Evolutionary conservation across 2,888 invertebrate species (phyloP).

Genomic region (Pomacea canaliculata): DNA sequence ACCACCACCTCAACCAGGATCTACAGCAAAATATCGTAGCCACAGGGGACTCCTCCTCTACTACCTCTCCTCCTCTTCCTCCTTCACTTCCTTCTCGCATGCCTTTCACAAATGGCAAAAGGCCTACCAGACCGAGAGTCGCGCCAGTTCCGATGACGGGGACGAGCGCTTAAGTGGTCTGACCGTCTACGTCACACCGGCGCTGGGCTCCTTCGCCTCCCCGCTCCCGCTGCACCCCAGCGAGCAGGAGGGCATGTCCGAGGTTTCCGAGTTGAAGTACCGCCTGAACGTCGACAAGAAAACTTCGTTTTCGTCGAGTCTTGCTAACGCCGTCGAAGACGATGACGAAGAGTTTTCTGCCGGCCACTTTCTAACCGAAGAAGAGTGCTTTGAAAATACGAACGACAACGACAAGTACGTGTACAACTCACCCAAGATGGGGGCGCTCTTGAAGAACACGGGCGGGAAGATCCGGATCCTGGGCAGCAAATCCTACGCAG

Average conservation of each 20-base stretch:
- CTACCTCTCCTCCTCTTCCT: not conserved
- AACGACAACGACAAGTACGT: too few relatives aligned
- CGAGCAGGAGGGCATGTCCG: not conserved
- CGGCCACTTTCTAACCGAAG: too few relatives aligned
- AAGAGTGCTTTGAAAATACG: too few relatives aligned
- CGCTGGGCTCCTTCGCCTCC: not conserved
- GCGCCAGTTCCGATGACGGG: not conserved
- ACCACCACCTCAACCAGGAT: slow-evolving; percentile 30
- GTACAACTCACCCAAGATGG: too few relatives aligned
- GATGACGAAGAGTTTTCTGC: too few relatives aligned
- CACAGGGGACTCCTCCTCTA: not conserved
- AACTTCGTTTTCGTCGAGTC: not conserved
- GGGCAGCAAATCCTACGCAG: slow-evolving; percentile 17
- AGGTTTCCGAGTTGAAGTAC: not conserved
- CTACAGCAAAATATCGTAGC: slow-evolving; percentile 14
- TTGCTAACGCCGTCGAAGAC: too few relatives aligned
- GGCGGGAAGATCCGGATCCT: slow-evolving; percentile 21
- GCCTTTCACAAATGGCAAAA: not conserved
- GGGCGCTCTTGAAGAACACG: not conserved
- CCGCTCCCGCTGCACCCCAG: not conserved
- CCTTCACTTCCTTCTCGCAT: not conserved
- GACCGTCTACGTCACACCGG: not conserved
- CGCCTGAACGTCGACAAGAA: not conserved
- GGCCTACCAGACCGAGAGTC: not conserved
- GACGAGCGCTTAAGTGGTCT: not conserved